Conservation (phyloP, 2,888 invertebrate genomes). For the Cryptus armator region DNA sequence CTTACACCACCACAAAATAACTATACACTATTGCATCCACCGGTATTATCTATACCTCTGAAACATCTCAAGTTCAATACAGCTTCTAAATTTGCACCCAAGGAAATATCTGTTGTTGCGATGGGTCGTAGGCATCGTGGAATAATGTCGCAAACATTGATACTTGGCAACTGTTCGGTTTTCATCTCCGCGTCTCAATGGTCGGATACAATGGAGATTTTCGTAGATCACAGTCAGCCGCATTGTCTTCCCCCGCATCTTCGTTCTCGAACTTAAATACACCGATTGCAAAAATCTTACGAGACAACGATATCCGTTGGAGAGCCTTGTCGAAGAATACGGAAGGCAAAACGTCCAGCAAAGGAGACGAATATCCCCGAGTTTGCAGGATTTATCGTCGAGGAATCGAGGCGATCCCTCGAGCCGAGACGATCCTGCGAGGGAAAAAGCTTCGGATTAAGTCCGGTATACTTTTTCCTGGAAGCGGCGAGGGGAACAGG, state of each 20-base stretch:
- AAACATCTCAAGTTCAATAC: conserved; percentile 36
- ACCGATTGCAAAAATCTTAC: conserved; percentile 60
- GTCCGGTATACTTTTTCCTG: conserved; percentile 36
- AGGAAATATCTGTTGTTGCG: not conserved
- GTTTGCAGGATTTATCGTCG: conserved; percentile 43
- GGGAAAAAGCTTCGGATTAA: conserved; percentile 30
- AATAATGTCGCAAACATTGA: conserved; percentile 46
- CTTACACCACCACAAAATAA: conserved; percentile 18
- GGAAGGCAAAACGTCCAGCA: conserved; percentile 7
- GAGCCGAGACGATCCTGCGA: conserved; percentile 30
- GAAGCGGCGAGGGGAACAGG: not conserved
- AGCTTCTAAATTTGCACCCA: conserved; percentile 16
- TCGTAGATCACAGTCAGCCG: not conserved
- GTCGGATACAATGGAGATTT: conserved; percentile 22
- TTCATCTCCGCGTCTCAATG: conserved; percentile 28
- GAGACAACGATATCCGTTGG: conserved; percentile 71
- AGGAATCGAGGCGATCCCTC: conserved; percentile 22
- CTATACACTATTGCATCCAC: conserved; percentile 19
- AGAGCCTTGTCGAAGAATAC: conserved; percentile 42
- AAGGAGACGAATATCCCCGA: conserved; percentile 42
- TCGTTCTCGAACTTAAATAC: conserved; percentile 62
- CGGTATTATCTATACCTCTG: conserved; percentile 22
- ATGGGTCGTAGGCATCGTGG: conserved; percentile 18
- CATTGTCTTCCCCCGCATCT: not conserved
- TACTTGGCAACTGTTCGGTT: conserved; percentile 46